A percentile compares a stretch with the other conserved stretches of the same genome.
Evolutionary conservation across 2,797 vertebrate genomes (phyloP).

Genomic region (Kryptopterus vitreolus): DNA sequence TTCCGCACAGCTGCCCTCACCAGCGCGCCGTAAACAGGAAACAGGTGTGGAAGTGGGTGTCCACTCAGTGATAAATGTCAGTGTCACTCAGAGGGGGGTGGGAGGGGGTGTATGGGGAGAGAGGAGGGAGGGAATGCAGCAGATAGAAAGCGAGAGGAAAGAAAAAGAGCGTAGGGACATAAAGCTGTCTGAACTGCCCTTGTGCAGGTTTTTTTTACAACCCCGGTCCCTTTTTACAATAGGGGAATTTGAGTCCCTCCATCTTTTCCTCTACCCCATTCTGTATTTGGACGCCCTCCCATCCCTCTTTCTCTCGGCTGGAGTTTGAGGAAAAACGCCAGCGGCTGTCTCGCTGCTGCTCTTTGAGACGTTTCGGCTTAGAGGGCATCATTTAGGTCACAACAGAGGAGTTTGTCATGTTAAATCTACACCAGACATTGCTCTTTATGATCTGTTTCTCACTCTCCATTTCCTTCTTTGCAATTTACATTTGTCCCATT

Average conservation of each 20-base stretch:
- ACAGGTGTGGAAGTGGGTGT: slow-evolving; percentile 56
- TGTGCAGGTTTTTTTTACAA: slow-evolving; percentile 49
- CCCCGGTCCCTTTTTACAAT: slow-evolving; percentile 45
- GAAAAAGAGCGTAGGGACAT: slow-evolving; percentile 48
- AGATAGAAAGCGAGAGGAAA: slow-evolving; percentile 39
- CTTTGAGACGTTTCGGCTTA: slow-evolving; percentile 69
- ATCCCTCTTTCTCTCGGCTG: slow-evolving; percentile 43
- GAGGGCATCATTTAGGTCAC: slow-evolving; percentile 76
- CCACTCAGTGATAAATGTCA: slow-evolving; percentile 59
- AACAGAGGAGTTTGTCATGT: slow-evolving; percentile 59
- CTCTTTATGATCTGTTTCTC: slow-evolving; percentile 24
- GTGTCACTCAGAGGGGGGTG: slow-evolving; percentile 54
- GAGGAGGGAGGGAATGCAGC: slow-evolving; percentile 2
- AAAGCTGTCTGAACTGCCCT: slow-evolving; percentile 51
- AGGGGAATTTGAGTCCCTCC: slow-evolving; percentile 42
- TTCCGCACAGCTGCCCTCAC: slow-evolving; percentile 56
- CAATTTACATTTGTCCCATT: slow-evolving; percentile 59
- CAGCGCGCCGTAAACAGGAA: slow-evolving; percentile 59
- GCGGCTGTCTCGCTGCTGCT: slow-evolving; percentile 49
- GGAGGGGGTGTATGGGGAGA: slow-evolving; percentile 29
- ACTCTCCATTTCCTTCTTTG: slow-evolving; percentile 26
- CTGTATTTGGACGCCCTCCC: slow-evolving; percentile 52
- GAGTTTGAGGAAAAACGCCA: slow-evolving; percentile 53
- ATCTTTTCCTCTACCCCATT: slow-evolving; percentile 51
- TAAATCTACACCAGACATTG: slow-evolving; percentile 13